Conservation (phyloP, 2,113 vertebrate species). For the Malurus cyaneus region DNA sequence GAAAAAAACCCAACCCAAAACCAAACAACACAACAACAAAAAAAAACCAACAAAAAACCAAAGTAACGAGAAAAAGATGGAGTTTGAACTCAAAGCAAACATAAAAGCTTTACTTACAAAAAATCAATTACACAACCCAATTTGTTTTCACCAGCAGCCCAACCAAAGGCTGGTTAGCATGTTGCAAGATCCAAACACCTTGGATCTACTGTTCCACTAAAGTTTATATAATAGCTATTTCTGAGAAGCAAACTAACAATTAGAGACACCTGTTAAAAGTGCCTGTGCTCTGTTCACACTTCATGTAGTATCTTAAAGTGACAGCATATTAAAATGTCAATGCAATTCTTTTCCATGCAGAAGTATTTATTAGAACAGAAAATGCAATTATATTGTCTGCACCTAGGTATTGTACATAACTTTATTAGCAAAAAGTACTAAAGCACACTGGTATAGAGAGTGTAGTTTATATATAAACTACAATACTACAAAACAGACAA, state of each 20-base stretch:
- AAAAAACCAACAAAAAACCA: slow-evolving; percentile 30
- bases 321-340: slow-evolving; percentile 76
- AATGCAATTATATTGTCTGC: slow-evolving; percentile 53
- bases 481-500: background rate
- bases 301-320: slow-evolving; percentile 72
- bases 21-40: too few relatives aligned
- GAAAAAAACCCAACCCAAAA: slow-evolving; percentile 4
- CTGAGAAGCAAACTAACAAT: slow-evolving; percentile 60
- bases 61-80: slow-evolving; percentile 65
- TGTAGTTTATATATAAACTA: slow-evolving; percentile 2
- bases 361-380: slow-evolving; percentile 53
- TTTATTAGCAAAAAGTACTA: background rate
- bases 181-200: slow-evolving; percentile 52
- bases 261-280: slow-evolving; percentile 77
- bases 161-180: slow-evolving; percentile 45
- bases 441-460: background rate
- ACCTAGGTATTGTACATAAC: background rate
- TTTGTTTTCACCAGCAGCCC: slow-evolving; percentile 55
- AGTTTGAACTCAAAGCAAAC: slow-evolving; percentile 61
- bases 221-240: slow-evolving; percentile 59
- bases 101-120: slow-evolving; percentile 63
- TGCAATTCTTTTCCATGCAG: slow-evolving; percentile 42
- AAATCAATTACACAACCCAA: slow-evolving; percentile 56
- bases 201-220: slow-evolving; percentile 57
- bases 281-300: slow-evolving; percentile 78